A percentile compares a stretch with the other conserved stretches of the same genome.
Evolutionary conservation across 2,113 vertebrate genomes (phyloP).

Genomic region (Neotoma lepida): DNA sequence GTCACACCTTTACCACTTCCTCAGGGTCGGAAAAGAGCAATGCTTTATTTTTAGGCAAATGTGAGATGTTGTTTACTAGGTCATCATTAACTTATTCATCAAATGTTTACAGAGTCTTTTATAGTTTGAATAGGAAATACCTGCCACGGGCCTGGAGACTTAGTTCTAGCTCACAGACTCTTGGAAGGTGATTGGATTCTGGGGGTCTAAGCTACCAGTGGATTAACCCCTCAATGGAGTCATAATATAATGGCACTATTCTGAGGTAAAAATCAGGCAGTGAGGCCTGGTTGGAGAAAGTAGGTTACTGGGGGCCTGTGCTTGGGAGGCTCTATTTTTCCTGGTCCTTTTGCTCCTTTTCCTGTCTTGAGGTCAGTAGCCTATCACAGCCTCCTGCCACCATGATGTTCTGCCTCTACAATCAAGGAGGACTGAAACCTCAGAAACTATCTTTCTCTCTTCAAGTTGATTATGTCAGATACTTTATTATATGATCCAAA

Average conservation of each 20-base stretch:
- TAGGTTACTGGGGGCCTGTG: neutral
- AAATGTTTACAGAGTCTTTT: slow-evolving; percentile 10
- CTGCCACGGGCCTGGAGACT: neutral
- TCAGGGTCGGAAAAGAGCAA: neutral
- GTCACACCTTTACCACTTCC: neutral
- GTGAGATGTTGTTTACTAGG: neutral
- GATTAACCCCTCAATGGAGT: neutral
- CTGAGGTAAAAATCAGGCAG: neutral
- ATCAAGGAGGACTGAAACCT: neutral
- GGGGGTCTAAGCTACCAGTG: neutral
- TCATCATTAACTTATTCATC: slow-evolving; percentile 16
- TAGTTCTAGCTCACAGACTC: neutral
- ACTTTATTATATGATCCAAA: neutral
- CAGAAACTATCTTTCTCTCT: neutral
- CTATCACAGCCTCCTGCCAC: neutral
- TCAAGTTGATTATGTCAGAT: neutral
- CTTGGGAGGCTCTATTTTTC: neutral
- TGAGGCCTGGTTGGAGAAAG: neutral
- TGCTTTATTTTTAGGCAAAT: slow-evolving; percentile 52
- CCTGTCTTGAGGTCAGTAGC: neutral
- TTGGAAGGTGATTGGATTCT: neutral
- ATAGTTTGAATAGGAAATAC: neutral
- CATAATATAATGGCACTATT: neutral
- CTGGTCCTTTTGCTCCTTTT: neutral
- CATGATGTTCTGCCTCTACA: neutral